A percentile compares a stretch with the other conserved stretches of the same genome.
phyloP scores from a whole-genome alignment of 2,797 vertebrate genomes.

The Holocentrus rufus region DNA sequence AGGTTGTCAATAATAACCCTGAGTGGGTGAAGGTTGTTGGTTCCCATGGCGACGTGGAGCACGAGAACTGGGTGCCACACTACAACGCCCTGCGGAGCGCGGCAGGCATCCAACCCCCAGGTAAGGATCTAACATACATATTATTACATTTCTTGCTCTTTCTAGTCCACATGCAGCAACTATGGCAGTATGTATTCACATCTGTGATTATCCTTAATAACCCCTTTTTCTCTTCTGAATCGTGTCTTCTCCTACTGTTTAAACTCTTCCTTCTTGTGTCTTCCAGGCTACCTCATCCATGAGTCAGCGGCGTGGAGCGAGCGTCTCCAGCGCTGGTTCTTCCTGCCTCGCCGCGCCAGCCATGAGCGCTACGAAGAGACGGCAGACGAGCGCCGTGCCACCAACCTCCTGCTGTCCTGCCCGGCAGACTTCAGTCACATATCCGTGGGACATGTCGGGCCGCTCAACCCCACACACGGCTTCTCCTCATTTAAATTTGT shows the following conservation, averaged over 20 bases:
- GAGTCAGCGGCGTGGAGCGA: constrained; percentile 94
- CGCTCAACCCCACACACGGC: constrained; percentile 87
- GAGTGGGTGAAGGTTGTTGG: constrained; percentile 95
- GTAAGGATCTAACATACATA: constrained; percentile 71
- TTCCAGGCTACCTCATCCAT: constrained; percentile 92
- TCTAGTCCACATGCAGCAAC: neutral
- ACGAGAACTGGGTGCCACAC: constrained; percentile 90
- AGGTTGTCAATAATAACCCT: constrained; percentile 91
- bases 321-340: constrained; percentile 91
- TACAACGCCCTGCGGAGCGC: constrained; percentile 86
- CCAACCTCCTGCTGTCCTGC: constrained; percentile 91
- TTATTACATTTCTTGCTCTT: neutral
- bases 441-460: constrained; percentile 75
- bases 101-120: constrained; percentile 88
- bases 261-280: neutral
- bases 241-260: neutral
- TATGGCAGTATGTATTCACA: neutral
- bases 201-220: neutral
- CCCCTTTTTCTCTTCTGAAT: neutral
- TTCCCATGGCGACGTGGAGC: constrained; percentile 85
- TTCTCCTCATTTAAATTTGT: constrained; percentile 97
- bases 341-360: constrained; percentile 93
- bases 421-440: constrained; percentile 83
- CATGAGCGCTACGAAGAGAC: constrained; percentile 87
- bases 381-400: constrained; percentile 87